Conservation (phyloP, 2,113 vertebrate genomes). For the Phaethon lepturus region DNA sequence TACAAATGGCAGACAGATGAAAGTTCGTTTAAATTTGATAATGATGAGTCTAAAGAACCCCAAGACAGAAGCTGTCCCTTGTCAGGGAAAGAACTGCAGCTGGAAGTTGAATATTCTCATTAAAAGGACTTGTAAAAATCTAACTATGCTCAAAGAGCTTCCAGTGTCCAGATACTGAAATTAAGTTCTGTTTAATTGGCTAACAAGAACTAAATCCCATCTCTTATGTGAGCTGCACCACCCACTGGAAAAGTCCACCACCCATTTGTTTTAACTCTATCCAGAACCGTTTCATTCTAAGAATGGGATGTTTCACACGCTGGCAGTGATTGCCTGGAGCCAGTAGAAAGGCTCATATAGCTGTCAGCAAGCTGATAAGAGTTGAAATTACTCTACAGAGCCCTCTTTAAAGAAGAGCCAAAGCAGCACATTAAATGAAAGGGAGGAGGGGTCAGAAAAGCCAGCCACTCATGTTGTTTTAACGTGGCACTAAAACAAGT, state of each 20-base stretch:
- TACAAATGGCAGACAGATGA: constrained; percentile 56
- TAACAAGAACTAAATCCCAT: not conserved
- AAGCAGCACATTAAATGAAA: constrained; percentile 77
- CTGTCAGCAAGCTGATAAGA: constrained; percentile 86
- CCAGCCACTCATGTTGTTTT: constrained; percentile 74
- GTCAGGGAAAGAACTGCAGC: constrained; percentile 12
- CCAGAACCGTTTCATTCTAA: constrained; percentile 37
- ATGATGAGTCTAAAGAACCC: constrained; percentile 20
- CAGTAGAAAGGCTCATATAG: constrained; percentile 81
- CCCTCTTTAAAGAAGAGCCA: constrained; percentile 80
- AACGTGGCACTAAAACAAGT: constrained; percentile 79
- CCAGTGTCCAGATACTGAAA: not conserved
- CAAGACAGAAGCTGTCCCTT: constrained; percentile 26
- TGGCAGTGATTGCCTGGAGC: constrained; percentile 69
- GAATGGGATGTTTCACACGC: constrained; percentile 76
- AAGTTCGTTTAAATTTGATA: constrained; percentile 46
- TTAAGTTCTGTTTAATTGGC: not conserved
- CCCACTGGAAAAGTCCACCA: constrained; percentile 14
- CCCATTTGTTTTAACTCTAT: constrained; percentile 38
- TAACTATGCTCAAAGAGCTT: not conserved
- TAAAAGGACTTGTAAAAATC: constrained; percentile 1
- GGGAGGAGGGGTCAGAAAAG: constrained; percentile 80
- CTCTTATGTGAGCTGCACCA: not conserved
- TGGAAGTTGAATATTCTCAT: constrained; percentile 13
- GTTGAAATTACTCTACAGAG: constrained; percentile 78